Evolutionary conservation across 2,113 vertebrate genomes (phyloP).

Genomic region (Fulmarus glacialis): DNA sequence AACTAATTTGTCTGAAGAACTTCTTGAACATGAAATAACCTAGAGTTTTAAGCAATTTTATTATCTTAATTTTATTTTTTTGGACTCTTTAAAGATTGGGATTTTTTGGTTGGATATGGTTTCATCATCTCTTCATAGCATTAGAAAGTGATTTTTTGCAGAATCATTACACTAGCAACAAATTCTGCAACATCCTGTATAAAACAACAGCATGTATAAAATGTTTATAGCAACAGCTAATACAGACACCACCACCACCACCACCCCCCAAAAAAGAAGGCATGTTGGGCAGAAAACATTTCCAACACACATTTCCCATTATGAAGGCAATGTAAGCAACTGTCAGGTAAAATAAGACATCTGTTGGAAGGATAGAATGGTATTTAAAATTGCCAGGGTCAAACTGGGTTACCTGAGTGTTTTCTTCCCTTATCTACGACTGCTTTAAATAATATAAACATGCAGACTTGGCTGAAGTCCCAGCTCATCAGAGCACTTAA

Average conservation of each 20-base stretch:
- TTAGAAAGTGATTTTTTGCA: neutral
- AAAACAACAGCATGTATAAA: neutral
- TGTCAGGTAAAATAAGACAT: neutral
- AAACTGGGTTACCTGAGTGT: neutral
- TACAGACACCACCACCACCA: neutral
- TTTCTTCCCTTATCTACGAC: neutral
- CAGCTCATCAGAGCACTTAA: constrained; percentile 31
- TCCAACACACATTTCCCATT: neutral
- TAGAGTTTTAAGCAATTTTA: neutral
- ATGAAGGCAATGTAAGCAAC: neutral
- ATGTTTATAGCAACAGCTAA: neutral
- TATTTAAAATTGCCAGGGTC: neutral
- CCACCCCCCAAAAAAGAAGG: too few species aligned
- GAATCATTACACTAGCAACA: neutral
- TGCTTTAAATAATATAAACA: constrained; percentile 39
- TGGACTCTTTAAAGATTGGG: neutral
- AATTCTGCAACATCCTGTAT: neutral
- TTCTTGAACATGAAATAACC: neutral
- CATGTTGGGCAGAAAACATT: neutral
- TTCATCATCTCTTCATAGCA: neutral
- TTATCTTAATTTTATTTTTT: neutral
- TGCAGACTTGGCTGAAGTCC: constrained; percentile 9
- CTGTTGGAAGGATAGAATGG: neutral
- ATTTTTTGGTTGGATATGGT: neutral
- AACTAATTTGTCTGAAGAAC: neutral